A percentile compares a stretch with the other conserved stretches of the same genome.
Conservation (phyloP, 1,140 invertebrate species). For the Drosophila lacertosa region DNA sequence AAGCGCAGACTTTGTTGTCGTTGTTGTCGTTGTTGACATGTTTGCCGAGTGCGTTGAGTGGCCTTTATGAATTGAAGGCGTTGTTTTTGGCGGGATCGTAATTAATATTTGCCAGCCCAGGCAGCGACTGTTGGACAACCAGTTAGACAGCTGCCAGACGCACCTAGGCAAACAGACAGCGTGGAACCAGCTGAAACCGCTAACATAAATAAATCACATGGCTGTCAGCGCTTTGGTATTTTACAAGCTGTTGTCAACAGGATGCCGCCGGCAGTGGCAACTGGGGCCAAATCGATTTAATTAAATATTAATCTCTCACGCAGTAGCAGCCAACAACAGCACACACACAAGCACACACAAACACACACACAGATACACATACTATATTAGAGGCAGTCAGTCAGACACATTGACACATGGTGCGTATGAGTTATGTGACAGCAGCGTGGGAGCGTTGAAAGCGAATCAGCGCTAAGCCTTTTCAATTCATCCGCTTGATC, state of each 20-base stretch:
- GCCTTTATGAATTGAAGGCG: conserved; percentile 6
- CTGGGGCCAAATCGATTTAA: conserved; percentile 61
- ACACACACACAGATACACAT: neutral
- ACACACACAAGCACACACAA: neutral
- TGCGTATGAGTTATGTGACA: conserved; percentile 55
- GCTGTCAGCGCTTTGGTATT: conserved; percentile 54
- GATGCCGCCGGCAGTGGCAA: conserved; percentile 10
- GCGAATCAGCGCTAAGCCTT: conserved; percentile 45
- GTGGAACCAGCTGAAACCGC: conserved; percentile 24
- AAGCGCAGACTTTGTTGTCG: neutral
- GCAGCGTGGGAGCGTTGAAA: neutral
- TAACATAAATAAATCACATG: conserved; percentile 66
- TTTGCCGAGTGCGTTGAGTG: neutral
- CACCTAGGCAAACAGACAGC: conserved; percentile 9
- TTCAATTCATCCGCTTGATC: conserved; percentile 36
- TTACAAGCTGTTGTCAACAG: conserved; percentile 63
- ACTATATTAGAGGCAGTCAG: conserved; percentile 7
- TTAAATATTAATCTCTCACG: conserved; percentile 63
- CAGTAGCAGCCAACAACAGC: conserved; percentile 9
- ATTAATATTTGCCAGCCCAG: conserved; percentile 18
- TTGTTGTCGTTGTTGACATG: neutral
- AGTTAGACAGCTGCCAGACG: conserved; percentile 49
- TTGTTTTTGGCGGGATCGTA: conserved; percentile 1
- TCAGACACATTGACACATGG: conserved; percentile 27
- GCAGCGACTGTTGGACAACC: neutral